A percentile compares a stretch with the other conserved stretches of the same genome.
These are phyloP conservation scores for Aphidius colemani DNA, from an alignment of 2,888 invertebrate species.

Conservation along the genomic window DNA sequence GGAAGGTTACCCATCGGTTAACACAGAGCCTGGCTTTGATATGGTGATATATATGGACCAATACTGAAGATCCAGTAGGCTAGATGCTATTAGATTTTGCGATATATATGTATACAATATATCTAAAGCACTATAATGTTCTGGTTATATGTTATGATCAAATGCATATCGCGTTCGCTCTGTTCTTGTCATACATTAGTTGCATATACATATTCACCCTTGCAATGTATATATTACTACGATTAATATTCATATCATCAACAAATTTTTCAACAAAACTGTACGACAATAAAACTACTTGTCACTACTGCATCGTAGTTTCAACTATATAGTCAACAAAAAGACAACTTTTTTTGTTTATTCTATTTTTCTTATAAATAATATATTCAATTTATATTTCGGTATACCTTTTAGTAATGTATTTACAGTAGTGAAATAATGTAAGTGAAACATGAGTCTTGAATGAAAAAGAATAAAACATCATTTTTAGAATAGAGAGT, in stretches of 20 bases:
- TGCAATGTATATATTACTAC: neutral
- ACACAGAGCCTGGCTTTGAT: constrained; percentile 33
- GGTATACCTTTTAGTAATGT: neutral
- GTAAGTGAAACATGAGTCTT: neutral
- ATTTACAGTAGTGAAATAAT: constrained; percentile 8
- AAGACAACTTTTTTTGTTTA: no score
- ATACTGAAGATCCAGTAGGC: constrained; percentile 42
- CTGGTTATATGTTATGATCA: constrained; percentile 42
- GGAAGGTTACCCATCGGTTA: constrained; percentile 35
- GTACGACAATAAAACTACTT: neutral
- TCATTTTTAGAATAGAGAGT: constrained; percentile 24
- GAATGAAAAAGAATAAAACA: constrained; percentile 17
- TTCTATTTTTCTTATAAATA: no score
- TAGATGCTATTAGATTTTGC: constrained; percentile 47
- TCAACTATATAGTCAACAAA: no score
- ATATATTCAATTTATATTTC: no score
- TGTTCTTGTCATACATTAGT: constrained; percentile 15
- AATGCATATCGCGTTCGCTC: constrained; percentile 41
- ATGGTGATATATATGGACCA: constrained; percentile 34
- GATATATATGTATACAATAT: constrained; percentile 39
- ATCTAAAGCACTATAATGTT: constrained; percentile 49
- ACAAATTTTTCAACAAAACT: constrained; percentile 18
- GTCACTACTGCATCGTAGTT: no score
- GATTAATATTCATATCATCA: neutral
- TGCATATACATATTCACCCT: constrained; percentile 1